Conservation (phyloP, 2,888 invertebrate species). For the Leptogaster cylindrica region DNA sequence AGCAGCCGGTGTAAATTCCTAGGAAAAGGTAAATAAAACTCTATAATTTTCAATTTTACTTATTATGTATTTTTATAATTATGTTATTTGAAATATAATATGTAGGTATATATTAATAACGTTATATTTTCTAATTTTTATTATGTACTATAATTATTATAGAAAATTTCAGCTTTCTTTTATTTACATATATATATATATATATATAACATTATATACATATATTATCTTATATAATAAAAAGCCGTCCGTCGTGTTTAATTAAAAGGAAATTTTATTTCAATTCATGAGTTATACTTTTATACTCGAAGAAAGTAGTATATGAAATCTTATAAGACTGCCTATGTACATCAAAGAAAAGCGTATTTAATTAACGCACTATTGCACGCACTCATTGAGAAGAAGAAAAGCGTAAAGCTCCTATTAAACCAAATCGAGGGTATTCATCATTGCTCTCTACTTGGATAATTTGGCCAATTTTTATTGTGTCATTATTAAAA, state of each 20-base stretch:
- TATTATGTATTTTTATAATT: too few relatives aligned
- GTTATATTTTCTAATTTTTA: too few relatives aligned
- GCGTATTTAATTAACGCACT: not conserved
- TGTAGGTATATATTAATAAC: too few relatives aligned
- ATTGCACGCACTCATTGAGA: slow-evolving; percentile 4
- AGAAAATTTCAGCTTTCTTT: too few relatives aligned
- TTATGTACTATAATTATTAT: too few relatives aligned
- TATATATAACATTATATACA: too few relatives aligned
- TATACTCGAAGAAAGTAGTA: slow-evolving; percentile 5
- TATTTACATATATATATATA: too few relatives aligned
- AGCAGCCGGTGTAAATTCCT: too few relatives aligned
- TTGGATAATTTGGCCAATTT: slow-evolving; percentile 2
- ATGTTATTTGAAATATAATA: too few relatives aligned
- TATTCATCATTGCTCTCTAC: slow-evolving; percentile 5
- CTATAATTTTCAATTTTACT: too few relatives aligned
- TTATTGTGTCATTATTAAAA: slow-evolving; percentile 2
- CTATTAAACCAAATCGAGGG: not conserved
- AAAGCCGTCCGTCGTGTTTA: slow-evolving; percentile 2
- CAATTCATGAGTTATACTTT: not conserved
- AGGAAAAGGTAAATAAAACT: too few relatives aligned
- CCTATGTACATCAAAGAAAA: slow-evolving; percentile 18
- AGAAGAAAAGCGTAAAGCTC: not conserved
- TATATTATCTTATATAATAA: slow-evolving; percentile 10
- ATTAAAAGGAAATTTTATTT: slow-evolving; percentile 7
- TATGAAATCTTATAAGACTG: not conserved